phyloP scores from a whole-genome alignment of 2,113 vertebrate genomes.

The Cacatua alba region DNA sequence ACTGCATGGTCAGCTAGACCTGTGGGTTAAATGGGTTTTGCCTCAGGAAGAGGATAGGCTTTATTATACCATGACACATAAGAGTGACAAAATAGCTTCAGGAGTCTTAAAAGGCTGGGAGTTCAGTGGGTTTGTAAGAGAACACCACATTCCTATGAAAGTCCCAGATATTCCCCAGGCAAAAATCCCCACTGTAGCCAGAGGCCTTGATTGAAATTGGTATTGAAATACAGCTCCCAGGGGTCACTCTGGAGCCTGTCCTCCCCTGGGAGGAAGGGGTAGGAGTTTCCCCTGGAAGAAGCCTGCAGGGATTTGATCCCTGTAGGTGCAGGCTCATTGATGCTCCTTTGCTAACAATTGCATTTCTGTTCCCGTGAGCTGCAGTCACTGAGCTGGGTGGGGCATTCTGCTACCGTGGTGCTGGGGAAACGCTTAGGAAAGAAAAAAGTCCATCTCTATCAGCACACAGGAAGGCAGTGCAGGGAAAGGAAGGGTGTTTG shows the following conservation, averaged over 20 bases:
- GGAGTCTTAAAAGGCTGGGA: background rate
- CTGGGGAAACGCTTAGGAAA: background rate
- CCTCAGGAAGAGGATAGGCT: background rate
- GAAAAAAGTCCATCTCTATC: background rate
- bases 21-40: background rate
- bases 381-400: slow-evolving; percentile 59
- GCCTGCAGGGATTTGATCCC: background rate
- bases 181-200: background rate
- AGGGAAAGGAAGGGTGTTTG: background rate
- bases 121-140: background rate
- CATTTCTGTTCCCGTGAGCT: background rate
- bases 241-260: background rate
- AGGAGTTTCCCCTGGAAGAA: background rate
- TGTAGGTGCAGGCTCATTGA: background rate
- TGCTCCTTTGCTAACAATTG: slow-evolving; percentile 23
- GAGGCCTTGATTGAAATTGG: background rate
- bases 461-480: background rate
- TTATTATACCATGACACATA: background rate
- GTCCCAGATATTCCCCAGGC: background rate
- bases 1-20: background rate
- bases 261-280: background rate
- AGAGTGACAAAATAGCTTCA: background rate
- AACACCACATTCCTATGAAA: background rate
- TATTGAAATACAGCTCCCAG: background rate
- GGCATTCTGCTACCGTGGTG: background rate